phyloP scores from a whole-genome alignment of 2,113 vertebrate genomes.

The Ammodytes marinus region DNA sequence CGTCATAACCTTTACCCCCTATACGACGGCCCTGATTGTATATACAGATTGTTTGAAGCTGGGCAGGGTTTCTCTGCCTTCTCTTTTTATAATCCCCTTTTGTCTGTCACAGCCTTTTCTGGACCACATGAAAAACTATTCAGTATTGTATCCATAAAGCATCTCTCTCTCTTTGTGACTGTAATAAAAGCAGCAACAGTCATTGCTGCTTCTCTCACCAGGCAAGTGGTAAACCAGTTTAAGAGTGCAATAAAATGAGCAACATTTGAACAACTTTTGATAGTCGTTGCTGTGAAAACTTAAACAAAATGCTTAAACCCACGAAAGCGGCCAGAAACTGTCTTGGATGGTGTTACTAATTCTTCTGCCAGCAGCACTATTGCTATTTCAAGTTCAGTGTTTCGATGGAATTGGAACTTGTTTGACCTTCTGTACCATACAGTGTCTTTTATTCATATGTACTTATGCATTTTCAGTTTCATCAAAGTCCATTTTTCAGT shows the following conservation, averaged over 20 bases:
- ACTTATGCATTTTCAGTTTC: slow-evolving; percentile 9
- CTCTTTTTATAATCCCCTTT: neutral
- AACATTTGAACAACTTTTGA: slow-evolving; percentile 1
- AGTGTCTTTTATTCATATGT: neutral
- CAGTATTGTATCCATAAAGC: neutral
- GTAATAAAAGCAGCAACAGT: slow-evolving; percentile 3
- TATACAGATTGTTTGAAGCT: neutral
- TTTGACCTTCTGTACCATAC: slow-evolving; percentile 1
- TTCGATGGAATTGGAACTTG: neutral
- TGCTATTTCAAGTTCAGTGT: slow-evolving; percentile 1
- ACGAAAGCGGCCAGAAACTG: slow-evolving; percentile 5
- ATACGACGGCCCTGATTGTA: no score
- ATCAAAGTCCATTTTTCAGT: slow-evolving; percentile 3
- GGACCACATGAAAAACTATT: neutral
- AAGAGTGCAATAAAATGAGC: slow-evolving; percentile 20
- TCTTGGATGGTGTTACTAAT: neutral
- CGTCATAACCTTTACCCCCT: no score
- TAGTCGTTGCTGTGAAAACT: slow-evolving; percentile 1
- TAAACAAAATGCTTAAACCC: slow-evolving; percentile 1
- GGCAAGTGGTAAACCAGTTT: slow-evolving; percentile 22
- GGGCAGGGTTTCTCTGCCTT: neutral
- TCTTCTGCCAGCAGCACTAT: neutral
- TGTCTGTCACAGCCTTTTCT: neutral
- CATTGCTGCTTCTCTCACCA: neutral
- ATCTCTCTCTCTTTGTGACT: neutral